These are phyloP conservation scores for Varecia variegata DNA, from an alignment of 2,797 vertebrate species.

Conservation along the genomic window DNA sequence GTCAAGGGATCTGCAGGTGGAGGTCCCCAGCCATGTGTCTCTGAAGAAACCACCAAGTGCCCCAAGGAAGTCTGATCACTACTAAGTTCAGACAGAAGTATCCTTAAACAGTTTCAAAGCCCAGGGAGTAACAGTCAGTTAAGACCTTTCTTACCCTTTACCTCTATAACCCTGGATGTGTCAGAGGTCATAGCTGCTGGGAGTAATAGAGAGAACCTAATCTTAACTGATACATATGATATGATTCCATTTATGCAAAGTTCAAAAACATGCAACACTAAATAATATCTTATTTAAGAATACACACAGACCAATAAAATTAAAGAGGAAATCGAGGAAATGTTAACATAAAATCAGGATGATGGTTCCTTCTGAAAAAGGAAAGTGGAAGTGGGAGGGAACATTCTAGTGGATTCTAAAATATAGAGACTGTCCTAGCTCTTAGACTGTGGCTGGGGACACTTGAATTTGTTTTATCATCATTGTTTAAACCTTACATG, in stretches of 20 bases:
- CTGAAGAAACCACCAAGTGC: background rate
- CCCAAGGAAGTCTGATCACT: background rate
- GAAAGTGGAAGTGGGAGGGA: background rate
- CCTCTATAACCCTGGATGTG: background rate
- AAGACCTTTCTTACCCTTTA: background rate
- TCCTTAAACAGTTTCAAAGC: background rate
- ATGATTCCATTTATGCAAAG: background rate
- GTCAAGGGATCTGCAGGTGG: background rate
- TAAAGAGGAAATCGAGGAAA: conserved; percentile 25
- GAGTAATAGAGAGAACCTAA: background rate
- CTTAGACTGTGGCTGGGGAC: background rate
- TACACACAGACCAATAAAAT: background rate
- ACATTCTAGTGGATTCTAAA: background rate
- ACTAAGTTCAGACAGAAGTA: background rate
- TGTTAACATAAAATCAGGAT: background rate
- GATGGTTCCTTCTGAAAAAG: background rate
- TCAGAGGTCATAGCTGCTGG: background rate
- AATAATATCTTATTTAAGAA: background rate
- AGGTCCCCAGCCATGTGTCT: background rate
- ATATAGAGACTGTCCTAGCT: background rate
- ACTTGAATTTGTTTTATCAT: background rate
- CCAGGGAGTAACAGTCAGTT: background rate
- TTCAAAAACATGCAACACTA: background rate
- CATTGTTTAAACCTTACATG: background rate
- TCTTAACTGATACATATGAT: background rate